Evolutionary conservation across 2,888 invertebrate species (phyloP).

Genomic region (Argynnis bischoffii): DNA sequence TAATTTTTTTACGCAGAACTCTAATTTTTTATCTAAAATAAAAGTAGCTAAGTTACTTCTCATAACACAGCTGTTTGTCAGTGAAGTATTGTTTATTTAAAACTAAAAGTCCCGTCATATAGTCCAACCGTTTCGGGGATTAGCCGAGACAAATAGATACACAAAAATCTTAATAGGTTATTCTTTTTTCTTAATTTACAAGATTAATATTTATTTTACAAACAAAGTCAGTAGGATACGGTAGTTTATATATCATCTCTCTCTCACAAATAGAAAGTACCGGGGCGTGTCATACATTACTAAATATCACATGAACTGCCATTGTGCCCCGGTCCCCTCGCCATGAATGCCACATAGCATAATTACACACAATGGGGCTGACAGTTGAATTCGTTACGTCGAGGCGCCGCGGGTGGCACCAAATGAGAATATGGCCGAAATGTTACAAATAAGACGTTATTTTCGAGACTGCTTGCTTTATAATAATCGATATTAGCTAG

Average conservation of each 20-base stretch:
- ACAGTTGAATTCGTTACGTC: constrained; percentile 39
- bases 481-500: too few species aligned
- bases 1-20: too few species aligned
- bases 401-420: constrained; percentile 32
- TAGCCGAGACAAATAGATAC: too few species aligned
- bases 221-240: not conserved
- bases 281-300: constrained; percentile 35
- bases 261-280: constrained; percentile 29
- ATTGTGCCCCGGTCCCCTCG: constrained; percentile 39
- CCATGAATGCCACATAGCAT: constrained; percentile 44
- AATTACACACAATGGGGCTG: constrained; percentile 46
- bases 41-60: too few species aligned
- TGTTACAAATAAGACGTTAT: constrained; percentile 2
- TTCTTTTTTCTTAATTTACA: too few species aligned
- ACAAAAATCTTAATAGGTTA: too few species aligned
- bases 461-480: not conserved
- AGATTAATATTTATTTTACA: too few species aligned
- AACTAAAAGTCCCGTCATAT: too few species aligned
- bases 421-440: constrained; percentile 38
- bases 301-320: constrained; percentile 41
- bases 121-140: too few species aligned
- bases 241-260: constrained; percentile 2
- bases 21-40: too few species aligned
- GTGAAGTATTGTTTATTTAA: too few species aligned
- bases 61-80: too few species aligned